These are phyloP conservation scores for Rhynchophorus ferrugineus DNA, from an alignment of 1,140 invertebrate genomes.

Conservation along the genomic window DNA sequence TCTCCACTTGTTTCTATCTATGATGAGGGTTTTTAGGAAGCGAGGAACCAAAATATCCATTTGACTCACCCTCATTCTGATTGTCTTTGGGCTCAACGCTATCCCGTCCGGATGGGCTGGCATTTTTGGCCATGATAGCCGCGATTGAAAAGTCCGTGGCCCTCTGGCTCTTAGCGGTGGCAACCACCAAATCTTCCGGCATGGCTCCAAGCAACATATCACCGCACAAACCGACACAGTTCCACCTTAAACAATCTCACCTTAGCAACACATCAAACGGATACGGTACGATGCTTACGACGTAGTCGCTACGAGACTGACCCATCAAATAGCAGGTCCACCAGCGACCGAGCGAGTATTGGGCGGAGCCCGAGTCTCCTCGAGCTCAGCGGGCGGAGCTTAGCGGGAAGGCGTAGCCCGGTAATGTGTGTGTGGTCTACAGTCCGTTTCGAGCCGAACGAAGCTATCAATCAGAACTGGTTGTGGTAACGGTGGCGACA, in stretches of 20 bases:
- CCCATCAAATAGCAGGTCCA: constrained; percentile 9
- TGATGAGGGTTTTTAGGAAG: too few relatives aligned
- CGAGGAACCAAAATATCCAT: too few relatives aligned
- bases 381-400: constrained; percentile 17
- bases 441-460: constrained; percentile 38
- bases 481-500: constrained; percentile 41
- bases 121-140: constrained; percentile 79
- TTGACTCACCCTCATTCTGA: constrained; percentile 28
- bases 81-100: constrained; percentile 13
- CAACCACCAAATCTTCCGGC: constrained; percentile 37
- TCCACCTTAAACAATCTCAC: not conserved
- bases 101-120: constrained; percentile 32
- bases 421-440: constrained; percentile 36
- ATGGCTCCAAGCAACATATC: constrained; percentile 39
- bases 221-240: constrained; percentile 11
- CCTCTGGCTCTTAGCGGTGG: constrained; percentile 41
- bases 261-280: not conserved
- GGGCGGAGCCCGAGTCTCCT: constrained; percentile 5
- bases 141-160: constrained; percentile 91
- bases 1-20: too few relatives aligned
- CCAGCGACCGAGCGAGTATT: not conserved
- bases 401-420: constrained; percentile 13
- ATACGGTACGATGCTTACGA: constrained; percentile 16
- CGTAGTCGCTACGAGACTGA: constrained; percentile 32
- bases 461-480: constrained; percentile 39